A percentile compares a stretch with the other conserved stretches of the same genome.
These are phyloP conservation scores for Pithys albifrons DNA, from an alignment of 2,113 vertebrate species.

Conservation along the genomic window DNA sequence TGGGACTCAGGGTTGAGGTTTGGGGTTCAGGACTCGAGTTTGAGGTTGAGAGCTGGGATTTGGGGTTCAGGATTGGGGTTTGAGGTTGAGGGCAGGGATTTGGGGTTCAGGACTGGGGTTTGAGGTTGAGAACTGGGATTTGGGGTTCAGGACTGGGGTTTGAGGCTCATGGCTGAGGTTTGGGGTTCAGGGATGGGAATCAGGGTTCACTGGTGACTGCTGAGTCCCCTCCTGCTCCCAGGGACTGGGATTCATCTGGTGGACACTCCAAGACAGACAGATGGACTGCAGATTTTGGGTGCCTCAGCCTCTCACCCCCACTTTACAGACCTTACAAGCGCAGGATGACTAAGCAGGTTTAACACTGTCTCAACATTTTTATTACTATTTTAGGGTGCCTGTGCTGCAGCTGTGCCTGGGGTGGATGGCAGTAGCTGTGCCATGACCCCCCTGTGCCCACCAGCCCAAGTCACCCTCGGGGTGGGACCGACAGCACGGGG, in stretches of 20 bases:
- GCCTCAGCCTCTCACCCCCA: accelerated
- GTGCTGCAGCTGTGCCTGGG: background rate
- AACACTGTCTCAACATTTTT: background rate
- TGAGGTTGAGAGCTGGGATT: background rate
- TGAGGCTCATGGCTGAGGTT: background rate
- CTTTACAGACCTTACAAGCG: background rate
- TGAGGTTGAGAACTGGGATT: background rate
- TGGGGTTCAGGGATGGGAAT: background rate
- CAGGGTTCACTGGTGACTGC: background rate
- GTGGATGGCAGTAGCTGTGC: background rate
- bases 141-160: background rate
- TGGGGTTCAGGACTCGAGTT: background rate
- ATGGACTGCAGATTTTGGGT: accelerated
- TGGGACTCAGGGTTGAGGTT: too few relatives aligned
- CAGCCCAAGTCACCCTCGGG: accelerated
- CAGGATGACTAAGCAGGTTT: background rate
- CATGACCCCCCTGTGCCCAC: accelerated
- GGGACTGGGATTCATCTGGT: background rate
- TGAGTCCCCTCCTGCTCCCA: background rate
- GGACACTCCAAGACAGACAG: background rate
- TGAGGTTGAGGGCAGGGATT: background rate
- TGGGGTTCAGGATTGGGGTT: background rate
- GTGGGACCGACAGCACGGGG: accelerated
- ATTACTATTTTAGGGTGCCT: background rate
- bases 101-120: background rate